Conservation (phyloP, 2,797 vertebrate genomes). For the Bradypodion pumilum region DNA sequence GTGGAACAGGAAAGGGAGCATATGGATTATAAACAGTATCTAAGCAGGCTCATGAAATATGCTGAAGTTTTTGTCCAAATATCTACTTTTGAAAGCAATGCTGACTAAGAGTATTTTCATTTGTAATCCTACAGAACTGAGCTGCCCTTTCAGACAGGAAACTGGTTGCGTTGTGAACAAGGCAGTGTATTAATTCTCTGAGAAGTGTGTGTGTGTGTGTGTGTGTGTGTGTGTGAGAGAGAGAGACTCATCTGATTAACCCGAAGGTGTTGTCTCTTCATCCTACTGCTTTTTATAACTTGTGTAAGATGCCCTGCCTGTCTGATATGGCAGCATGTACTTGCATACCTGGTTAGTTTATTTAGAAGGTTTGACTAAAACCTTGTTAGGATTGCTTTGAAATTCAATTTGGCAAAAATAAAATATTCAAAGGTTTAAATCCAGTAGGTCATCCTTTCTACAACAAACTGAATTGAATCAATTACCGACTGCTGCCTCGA, state of each 20-base stretch:
- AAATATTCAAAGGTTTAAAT: neutral
- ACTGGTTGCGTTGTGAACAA: conserved; percentile 19
- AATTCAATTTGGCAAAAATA: neutral
- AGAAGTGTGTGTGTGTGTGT: too few species aligned
- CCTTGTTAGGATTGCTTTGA: neutral
- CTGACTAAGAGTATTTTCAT: conserved; percentile 50
- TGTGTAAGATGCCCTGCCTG: neutral
- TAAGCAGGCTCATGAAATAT: conserved; percentile 38
- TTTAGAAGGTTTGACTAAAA: neutral
- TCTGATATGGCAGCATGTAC: neutral
- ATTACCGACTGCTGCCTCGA: too few species aligned
- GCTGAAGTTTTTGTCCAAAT: conserved; percentile 20
- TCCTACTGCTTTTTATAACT: conserved; percentile 7
- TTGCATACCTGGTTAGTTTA: neutral
- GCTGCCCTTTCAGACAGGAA: conserved; percentile 42
- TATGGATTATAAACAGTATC: conserved; percentile 39
- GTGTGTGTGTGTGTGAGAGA: too few species aligned
- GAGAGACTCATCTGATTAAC: neutral
- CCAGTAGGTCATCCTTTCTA: neutral
- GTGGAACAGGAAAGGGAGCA: conserved; percentile 41
- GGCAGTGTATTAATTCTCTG: conserved; percentile 8
- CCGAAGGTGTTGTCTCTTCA: neutral
- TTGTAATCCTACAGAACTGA: conserved; percentile 49
- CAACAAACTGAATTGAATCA: too few species aligned
- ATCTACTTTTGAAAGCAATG: conserved; percentile 25